These are phyloP conservation scores for Carpatolechia fugitivella DNA, from an alignment of 2,888 invertebrate genomes.

Conservation along the genomic window DNA sequence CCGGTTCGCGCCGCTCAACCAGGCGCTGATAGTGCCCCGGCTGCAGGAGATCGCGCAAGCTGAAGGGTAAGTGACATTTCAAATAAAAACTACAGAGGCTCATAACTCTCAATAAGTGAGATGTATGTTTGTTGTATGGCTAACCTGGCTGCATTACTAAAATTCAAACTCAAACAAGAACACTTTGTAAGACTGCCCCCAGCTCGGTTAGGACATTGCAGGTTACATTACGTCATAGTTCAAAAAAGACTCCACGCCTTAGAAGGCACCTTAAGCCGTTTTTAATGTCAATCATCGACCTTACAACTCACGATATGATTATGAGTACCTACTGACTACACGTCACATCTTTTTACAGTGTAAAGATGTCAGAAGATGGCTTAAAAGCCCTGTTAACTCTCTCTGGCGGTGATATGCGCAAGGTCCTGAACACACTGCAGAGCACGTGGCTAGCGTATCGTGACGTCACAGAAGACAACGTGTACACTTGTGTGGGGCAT, in stretches of 20 bases:
- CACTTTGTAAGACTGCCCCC: too few relatives aligned
- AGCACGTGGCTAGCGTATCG: constrained; percentile 97
- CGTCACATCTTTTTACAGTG: constrained; percentile 69
- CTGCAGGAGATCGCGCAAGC: constrained; percentile 89
- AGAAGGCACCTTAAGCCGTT: too few relatives aligned
- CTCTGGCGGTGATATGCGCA: constrained; percentile 98
- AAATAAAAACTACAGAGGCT: too few relatives aligned
- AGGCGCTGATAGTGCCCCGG: constrained; percentile 93
- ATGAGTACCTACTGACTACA: not conserved
- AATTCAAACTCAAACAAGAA: too few relatives aligned
- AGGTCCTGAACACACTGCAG: constrained; percentile 97
- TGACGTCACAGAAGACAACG: constrained; percentile 92
- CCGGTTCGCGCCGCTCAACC: constrained; percentile 93
- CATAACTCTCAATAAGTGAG: too few relatives aligned
- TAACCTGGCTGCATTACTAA: too few relatives aligned
- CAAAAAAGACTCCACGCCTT: too few relatives aligned
- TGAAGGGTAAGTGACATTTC: constrained; percentile 83
- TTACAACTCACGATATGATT: not conserved
- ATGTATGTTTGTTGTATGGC: too few relatives aligned
- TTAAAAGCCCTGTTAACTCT: constrained; percentile 92
- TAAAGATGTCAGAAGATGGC: constrained; percentile 92
- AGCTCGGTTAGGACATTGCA: too few relatives aligned
- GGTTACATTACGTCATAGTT: too few relatives aligned
- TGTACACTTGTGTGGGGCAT: constrained; percentile 97
- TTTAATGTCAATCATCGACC: too few relatives aligned